Evolutionary conservation across 92 coral and sea anemone genomes (phyloP).

Genomic region (Phymanthus crucifer): DNA sequence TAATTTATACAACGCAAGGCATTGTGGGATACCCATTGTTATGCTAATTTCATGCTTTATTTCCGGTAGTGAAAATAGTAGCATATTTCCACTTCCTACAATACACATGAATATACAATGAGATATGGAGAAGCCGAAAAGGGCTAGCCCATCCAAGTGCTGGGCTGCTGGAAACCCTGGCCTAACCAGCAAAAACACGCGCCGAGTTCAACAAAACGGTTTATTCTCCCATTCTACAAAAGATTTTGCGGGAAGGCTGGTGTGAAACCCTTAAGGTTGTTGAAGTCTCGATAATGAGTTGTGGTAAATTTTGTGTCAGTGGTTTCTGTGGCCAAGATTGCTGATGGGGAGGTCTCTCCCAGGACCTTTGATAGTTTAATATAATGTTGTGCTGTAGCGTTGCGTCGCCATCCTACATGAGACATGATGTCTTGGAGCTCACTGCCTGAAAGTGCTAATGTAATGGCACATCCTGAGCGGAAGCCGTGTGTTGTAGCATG

Average conservation of each 20-base stretch:
- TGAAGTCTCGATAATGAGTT: not conserved
- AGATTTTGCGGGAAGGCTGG: not conserved
- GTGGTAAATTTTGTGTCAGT: not conserved
- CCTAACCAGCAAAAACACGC: too few relatives aligned
- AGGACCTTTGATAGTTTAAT: slow-evolving; percentile 32
- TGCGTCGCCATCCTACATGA: slow-evolving; percentile 47
- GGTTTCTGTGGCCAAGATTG: not conserved
- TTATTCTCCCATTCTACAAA: too few relatives aligned
- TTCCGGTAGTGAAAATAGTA: too few relatives aligned
- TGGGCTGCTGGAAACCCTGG: not conserved
- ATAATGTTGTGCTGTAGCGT: slow-evolving; percentile 33
- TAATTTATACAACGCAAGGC: too few relatives aligned
- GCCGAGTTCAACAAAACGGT: too few relatives aligned
- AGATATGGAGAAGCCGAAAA: too few relatives aligned
- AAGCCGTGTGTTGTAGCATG: slow-evolving; percentile 44
- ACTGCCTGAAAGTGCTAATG: slow-evolving; percentile 44
- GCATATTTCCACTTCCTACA: too few relatives aligned
- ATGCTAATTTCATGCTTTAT: too few relatives aligned
- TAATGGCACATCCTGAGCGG: slow-evolving; percentile 42
- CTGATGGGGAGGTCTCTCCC: slow-evolving; percentile 1
- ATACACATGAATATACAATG: too few relatives aligned
- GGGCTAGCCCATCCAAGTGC: not conserved
- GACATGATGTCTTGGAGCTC: slow-evolving; percentile 44
- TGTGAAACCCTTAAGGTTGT: not conserved
- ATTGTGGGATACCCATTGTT: too few relatives aligned